These are phyloP conservation scores for Cebidichthys violaceus DNA, from an alignment of 2,113 vertebrate species.

Conservation along the genomic window DNA sequence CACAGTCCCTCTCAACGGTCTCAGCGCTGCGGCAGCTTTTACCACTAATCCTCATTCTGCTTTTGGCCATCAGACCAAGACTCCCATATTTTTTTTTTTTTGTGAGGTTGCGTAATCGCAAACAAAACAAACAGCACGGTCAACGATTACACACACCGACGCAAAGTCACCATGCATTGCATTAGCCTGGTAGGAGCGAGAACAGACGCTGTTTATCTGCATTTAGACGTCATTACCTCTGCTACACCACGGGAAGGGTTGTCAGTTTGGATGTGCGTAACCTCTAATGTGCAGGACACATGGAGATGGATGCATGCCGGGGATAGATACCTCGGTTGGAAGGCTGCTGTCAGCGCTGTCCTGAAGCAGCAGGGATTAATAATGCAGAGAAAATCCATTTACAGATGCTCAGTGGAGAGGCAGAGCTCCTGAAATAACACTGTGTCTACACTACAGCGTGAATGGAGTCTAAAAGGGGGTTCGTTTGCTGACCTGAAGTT, in stretches of 20 bases:
- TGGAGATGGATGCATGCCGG: constrained; percentile 3
- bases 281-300: neutral
- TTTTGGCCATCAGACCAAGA: constrained; percentile 47
- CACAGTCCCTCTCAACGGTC: constrained; percentile 25
- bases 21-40: constrained; percentile 34
- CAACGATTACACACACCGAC: constrained; percentile 11
- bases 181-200: neutral
- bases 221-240: constrained; percentile 18
- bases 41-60: constrained; percentile 61
- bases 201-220: neutral
- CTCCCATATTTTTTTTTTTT: too few relatives aligned
- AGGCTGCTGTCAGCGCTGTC: constrained; percentile 15
- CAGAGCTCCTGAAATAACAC: constrained; percentile 55
- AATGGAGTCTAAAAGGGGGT: constrained; percentile 2
- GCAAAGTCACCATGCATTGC: neutral
- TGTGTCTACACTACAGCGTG: constrained; percentile 8
- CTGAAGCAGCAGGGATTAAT: constrained; percentile 35
- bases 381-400: constrained; percentile 60
- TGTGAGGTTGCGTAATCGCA: constrained; percentile 52
- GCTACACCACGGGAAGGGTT: neutral
- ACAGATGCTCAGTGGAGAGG: constrained; percentile 24
- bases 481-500: constrained; percentile 10
- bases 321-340: constrained; percentile 4
- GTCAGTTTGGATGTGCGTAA: constrained; percentile 9
- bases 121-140: constrained; percentile 14